These are phyloP conservation scores for Sinelater perroti DNA, from an alignment of 2,888 invertebrate genomes.

Conservation along the genomic window DNA sequence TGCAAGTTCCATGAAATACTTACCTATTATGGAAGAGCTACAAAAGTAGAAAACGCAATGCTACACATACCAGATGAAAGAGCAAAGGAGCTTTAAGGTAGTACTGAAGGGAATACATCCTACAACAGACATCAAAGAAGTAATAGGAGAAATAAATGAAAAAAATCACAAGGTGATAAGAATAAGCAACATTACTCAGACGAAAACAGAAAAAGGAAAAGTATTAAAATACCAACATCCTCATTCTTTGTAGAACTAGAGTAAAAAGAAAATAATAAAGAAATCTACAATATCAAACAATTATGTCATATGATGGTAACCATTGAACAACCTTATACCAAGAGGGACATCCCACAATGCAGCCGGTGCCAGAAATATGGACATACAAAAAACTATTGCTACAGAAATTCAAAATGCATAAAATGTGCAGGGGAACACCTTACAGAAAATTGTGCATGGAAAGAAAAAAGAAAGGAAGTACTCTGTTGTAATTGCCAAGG, in stretches of 20 bases:
- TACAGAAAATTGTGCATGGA: too few species aligned
- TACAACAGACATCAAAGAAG: conserved; percentile 20
- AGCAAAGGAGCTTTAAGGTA: conserved; percentile 32
- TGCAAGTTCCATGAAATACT: conserved; percentile 6
- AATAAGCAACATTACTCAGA: background rate
- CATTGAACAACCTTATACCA: too few species aligned
- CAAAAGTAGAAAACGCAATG: conserved; percentile 30
- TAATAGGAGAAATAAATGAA: conserved; percentile 26
- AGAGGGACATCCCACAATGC: background rate
- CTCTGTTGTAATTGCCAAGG: too few species aligned
- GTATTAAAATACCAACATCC: conserved; percentile 12
- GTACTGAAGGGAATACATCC: conserved; percentile 38
- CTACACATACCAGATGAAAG: conserved; percentile 37
- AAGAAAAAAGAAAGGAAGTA: too few species aligned
- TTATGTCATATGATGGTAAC: background rate
- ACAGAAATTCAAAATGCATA: background rate
- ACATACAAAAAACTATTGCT: conserved; percentile 1
- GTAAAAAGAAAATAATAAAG: conserved; percentile 6
- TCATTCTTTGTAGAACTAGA: too few species aligned
- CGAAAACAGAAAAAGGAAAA: conserved; percentile 15
- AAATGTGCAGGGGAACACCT: too few species aligned
- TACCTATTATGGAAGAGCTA: conserved; percentile 30
- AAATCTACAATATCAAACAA: conserved; percentile 11
- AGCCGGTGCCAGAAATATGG: too few species aligned
- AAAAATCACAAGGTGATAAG: conserved; percentile 12